Base-by-base conservation (phyloP, 2,888 invertebrate genomes). In the Lasioglossum leucozonium region DNA sequence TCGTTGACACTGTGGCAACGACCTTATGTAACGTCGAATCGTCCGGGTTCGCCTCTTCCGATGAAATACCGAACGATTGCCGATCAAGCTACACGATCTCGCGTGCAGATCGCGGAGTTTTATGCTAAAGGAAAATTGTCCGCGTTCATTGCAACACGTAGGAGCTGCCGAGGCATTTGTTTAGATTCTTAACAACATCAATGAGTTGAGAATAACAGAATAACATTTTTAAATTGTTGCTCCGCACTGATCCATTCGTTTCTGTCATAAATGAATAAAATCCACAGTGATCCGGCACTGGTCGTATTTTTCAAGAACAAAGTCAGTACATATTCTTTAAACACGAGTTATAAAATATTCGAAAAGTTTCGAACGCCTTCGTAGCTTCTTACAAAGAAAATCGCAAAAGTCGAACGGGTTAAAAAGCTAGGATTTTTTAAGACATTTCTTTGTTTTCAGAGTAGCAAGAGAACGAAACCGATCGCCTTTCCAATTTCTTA, bases 1-100 rank as follows among this genome's bases (percentile, higher is more conserved):
- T 89, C 82, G 55, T 88, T 86, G 84, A 89, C 82, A 73, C 79
- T 47, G 72, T 11, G 76, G 76, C 81, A 84, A 77, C 76, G 76
- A 81, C 44, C 72, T 78, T 79, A 77, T 11, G 22, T 80, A 72
- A 84, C 72, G 18, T 26, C 47, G 76, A 72, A 44, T 42, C 58
- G 71, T 44, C 47, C n/a, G 62, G 10, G 72, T 37, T n/a, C 30
- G 34, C 69, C 1, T 71, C 26, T 55, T 40, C 55, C 75, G 65
- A 18, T 77, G 47, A 34, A n/a, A 77, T 40, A 40, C 51, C n/a
- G n/a, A 51, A 51, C 10, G 3, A 10, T n/a, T 51, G 13, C 58
- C 30, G 11, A 58, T 58, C 16, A 58, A 30, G 5, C 62, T n/a
- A 1, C 22, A 51, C 10, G 10, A 3, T 51, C 8, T 6, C 5